A percentile compares a stretch with the other conserved stretches of the same genome.
phyloP scores from a whole-genome alignment of 1,140 invertebrate species.

The Drosophila fuyamai region DNA sequence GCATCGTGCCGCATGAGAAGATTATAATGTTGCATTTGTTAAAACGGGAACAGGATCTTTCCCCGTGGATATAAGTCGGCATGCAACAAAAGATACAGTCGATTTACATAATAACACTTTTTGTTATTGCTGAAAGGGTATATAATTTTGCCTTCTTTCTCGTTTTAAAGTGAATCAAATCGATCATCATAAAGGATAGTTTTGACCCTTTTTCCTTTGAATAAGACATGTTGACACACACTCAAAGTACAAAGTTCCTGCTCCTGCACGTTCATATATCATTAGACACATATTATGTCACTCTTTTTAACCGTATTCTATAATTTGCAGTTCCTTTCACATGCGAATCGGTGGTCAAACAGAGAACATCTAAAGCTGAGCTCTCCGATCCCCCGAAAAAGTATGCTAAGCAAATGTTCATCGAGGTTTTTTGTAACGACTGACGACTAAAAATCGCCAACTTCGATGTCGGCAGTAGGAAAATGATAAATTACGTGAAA shows the following conservation, averaged over 20 bases:
- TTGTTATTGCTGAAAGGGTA: no score
- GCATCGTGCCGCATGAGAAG: no score
- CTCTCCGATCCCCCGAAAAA: conserved; percentile 17
- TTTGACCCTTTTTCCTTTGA: neutral
- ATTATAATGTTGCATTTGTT: no score
- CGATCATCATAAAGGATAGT: neutral
- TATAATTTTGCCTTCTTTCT: no score
- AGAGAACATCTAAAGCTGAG: conserved; percentile 47
- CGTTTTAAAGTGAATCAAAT: no score
- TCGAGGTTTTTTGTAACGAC: conserved; percentile 9
- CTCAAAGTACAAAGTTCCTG: conserved; percentile 6
- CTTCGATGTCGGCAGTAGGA: conserved; percentile 14
- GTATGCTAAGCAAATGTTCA: conserved; percentile 55
- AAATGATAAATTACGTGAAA: conserved; percentile 81
- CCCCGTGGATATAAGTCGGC: no score
- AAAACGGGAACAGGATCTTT: no score
- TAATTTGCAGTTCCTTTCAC: conserved; percentile 16
- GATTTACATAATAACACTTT: no score
- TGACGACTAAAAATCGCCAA: conserved; percentile 40
- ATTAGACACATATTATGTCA: conserved; percentile 25
- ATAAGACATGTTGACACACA: neutral
- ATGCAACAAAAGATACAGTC: no score
- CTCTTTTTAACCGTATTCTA: neutral
- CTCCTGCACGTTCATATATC: conserved; percentile 67
- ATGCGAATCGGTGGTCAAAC: conserved; percentile 5